These are phyloP conservation scores for Petrolisthes manimaculis DNA, from an alignment of 2,888 invertebrate genomes.

Conservation along the genomic window DNA sequence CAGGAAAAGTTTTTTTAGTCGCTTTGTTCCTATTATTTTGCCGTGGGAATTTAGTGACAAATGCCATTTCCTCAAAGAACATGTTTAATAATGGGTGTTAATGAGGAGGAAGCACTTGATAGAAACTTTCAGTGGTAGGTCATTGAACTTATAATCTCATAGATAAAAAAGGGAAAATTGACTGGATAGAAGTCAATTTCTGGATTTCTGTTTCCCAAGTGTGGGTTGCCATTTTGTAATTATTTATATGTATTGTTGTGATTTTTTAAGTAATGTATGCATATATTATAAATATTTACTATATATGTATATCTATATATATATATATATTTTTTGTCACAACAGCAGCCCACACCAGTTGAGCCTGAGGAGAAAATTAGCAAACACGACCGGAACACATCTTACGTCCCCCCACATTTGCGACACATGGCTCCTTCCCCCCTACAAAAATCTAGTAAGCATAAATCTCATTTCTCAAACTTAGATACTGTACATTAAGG, in stretches of 20 bases:
- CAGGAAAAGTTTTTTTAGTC: too few relatives aligned
- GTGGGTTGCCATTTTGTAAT: not conserved
- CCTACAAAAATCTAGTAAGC: constrained; percentile 46
- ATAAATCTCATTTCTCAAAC: too few relatives aligned
- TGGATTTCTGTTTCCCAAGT: not conserved
- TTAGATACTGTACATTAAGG: too few relatives aligned
- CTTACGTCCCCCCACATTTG: constrained; percentile 58
- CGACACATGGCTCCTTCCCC: constrained; percentile 48
- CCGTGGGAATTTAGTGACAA: too few relatives aligned
- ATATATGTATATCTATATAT: not conserved
- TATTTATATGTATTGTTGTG: not conserved
- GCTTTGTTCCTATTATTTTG: too few relatives aligned
- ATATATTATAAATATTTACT: not conserved
- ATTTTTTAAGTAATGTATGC: not conserved
- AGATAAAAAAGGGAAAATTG: too few relatives aligned
- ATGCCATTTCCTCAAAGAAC: too few relatives aligned
- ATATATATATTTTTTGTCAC: not conserved
- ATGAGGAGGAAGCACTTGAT: too few relatives aligned
- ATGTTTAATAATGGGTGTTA: too few relatives aligned
- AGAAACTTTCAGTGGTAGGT: too few relatives aligned
- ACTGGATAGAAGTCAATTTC: too few relatives aligned
- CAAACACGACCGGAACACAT: not conserved
- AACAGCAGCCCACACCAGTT: not conserved
- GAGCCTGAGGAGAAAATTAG: constrained; percentile 49
- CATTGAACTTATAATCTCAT: too few relatives aligned